phyloP scores from a whole-genome alignment of 2,888 invertebrate species.

The Craniophora ligustri region DNA sequence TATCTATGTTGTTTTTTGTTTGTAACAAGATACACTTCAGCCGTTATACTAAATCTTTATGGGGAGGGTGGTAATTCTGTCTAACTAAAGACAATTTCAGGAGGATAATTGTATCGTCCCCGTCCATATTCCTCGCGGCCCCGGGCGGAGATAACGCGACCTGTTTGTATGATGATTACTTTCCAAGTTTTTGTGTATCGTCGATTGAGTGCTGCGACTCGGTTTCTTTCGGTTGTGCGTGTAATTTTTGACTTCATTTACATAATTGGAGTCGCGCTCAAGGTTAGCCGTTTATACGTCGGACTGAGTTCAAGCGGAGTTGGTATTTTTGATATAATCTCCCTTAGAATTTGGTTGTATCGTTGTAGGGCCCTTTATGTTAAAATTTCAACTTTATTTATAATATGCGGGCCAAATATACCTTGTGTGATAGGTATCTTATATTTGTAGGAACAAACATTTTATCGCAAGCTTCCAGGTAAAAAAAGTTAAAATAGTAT shows the following conservation, averaged over 20 bases:
- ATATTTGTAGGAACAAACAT: too few species aligned
- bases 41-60: slow-evolving; percentile 58
- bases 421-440: too few species aligned
- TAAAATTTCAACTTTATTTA: slow-evolving; percentile 15
- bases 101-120: slow-evolving; percentile 63
- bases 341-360: slow-evolving; percentile 21
- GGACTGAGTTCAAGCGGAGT: slow-evolving; percentile 24
- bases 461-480: too few species aligned
- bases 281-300: slow-evolving; percentile 24
- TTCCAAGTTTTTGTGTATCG: slow-evolving; percentile 53
- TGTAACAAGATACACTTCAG: slow-evolving; percentile 36
- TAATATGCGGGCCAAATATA: too few species aligned
- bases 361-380: slow-evolving; percentile 21
- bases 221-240: slow-evolving; percentile 14
- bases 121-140: slow-evolving; percentile 52
- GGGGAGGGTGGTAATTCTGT: slow-evolving; percentile 53
- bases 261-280: slow-evolving; percentile 40
- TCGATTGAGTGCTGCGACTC: slow-evolving; percentile 33
- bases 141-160: slow-evolving; percentile 52
- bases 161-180: slow-evolving; percentile 59
- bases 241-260: slow-evolving; percentile 41
- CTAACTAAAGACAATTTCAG: slow-evolving; percentile 62
- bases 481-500: too few species aligned
- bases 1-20: slow-evolving; percentile 38
- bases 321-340: slow-evolving; percentile 31